Percentiles rank a stretch among this genome's conserved stretches.
These are phyloP conservation scores for Antechinus stuartii DNA, from an alignment of 2,113 vertebrate genomes.

Conservation along the genomic window DNA sequence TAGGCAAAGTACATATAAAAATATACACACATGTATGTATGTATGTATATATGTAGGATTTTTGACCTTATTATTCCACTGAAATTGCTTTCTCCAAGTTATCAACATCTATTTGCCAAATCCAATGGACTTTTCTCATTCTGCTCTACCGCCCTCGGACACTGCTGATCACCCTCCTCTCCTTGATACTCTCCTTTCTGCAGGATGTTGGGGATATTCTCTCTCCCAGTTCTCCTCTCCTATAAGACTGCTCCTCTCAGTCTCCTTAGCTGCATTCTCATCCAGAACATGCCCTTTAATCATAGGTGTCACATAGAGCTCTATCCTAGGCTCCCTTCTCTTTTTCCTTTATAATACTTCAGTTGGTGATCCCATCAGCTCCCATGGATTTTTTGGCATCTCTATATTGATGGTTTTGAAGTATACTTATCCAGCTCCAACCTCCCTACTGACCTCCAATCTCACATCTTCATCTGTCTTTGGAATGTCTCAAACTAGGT, in stretches of 20 bases:
- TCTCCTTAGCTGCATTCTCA: background rate
- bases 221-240: background rate
- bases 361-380: background rate
- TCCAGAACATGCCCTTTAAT: background rate
- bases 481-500: background rate
- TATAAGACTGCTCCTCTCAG: background rate
- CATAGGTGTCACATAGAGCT: background rate
- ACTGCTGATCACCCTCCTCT: background rate
- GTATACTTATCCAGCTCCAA: background rate
- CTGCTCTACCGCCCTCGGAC: background rate
- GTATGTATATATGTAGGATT: background rate
- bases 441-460: background rate
- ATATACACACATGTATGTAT: no score
- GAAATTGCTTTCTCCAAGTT: background rate
- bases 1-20: no score
- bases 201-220: background rate
- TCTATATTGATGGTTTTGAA: background rate
- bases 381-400: background rate
- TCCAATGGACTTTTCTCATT: background rate
- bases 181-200: background rate
- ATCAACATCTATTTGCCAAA: background rate
- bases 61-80: background rate
- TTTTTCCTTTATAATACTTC: background rate
- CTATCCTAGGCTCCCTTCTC: background rate
- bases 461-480: background rate